Percentiles rank a stretch among this genome's conserved stretches.
Evolutionary conservation across 2,888 invertebrate species (phyloP).

Genomic region (Celastrina argiolus): DNA sequence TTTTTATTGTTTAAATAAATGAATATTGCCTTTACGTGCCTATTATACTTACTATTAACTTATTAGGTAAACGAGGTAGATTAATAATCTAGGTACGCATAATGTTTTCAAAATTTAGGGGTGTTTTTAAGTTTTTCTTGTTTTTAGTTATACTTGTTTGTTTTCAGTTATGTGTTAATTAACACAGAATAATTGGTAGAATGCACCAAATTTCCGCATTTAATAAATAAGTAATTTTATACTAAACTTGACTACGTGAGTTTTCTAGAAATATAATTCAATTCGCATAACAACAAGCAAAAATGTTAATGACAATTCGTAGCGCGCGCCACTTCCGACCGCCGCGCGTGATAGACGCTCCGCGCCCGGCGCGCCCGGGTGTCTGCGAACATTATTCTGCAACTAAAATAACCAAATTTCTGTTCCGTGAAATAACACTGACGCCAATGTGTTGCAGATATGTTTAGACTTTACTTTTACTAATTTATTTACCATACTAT

Average conservation of each 20-base stretch:
- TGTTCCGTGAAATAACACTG: too few relatives aligned
- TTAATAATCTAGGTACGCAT: too few relatives aligned
- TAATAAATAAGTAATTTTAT: too few relatives aligned
- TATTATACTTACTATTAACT: too few relatives aligned
- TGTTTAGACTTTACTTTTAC: not conserved
- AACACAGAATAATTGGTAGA: too few relatives aligned
- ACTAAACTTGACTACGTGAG: too few relatives aligned
- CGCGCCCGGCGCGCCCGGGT: slow-evolving; percentile 38
- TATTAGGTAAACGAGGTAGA: too few relatives aligned
- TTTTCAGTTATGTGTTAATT: too few relatives aligned
- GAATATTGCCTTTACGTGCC: not conserved
- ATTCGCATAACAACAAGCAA: slow-evolving; percentile 10
- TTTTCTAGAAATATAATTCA: not conserved
- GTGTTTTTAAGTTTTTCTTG: too few relatives aligned
- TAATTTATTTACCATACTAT: not conserved
- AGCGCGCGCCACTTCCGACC: slow-evolving; percentile 35
- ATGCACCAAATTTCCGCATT: too few relatives aligned
- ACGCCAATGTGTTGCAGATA: not conserved
- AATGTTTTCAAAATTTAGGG: too few relatives aligned
- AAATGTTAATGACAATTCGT: slow-evolving; percentile 21
- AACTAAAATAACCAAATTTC: slow-evolving; percentile 27
- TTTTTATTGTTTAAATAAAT: not conserved
- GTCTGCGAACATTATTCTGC: slow-evolving; percentile 39
- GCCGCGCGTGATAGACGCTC: slow-evolving; percentile 31
- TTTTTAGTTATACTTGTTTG: too few relatives aligned